Base-by-base conservation (phyloP, 2,888 invertebrate species). In the Hetaerina titia region DNA sequence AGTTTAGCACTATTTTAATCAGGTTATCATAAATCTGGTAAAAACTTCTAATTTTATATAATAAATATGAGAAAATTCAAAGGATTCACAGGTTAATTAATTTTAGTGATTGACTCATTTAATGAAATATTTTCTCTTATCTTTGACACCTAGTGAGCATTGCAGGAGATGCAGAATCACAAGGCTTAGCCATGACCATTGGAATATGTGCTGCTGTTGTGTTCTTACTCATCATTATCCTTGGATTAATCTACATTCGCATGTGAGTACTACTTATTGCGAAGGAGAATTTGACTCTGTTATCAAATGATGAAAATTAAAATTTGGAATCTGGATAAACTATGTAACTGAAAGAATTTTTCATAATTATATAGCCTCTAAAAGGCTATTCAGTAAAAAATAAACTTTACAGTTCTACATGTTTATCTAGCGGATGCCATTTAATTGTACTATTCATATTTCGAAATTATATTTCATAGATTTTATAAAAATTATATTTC, bases 141-240 rank as follows among this genome's bases (percentile, higher is more conserved):
- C 95, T 95, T 96, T 96, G 89, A 95, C 58, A 96, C 96, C 94
- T 96, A 97, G 97, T 98, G 94, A 97, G 97, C 1, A 97, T 97
- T 0, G 96, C 98, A 56, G 98, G 98, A 96, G 98, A 98, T 0
- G 98, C 98, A 95, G 98, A 98, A 95, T 97, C 97, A 31, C 98
- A 98, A 4, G 97, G 98, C 7, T 96, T 98, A 95, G 98, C 98
- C 0, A 98, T 98, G 15, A 98, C 98, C 95, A 98, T 99, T 45
- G 99, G 98, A 45, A 98, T 99, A 74, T 98, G 98, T 56, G 98
- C 98, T 89, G 98, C 98, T 15, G 98, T 99, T 0, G 98, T 99
- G 57, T 97, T 99, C 95, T 98, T 98, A 96, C 97, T 99, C 88
- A 97, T 99, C 22, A 97, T 99, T 96, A 97, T 98, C 95, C 97